Percentiles rank a stretch among this genome's conserved stretches.
phyloP scores from a whole-genome alignment of 2,888 invertebrate species.

The Agrilus mali region DNA sequence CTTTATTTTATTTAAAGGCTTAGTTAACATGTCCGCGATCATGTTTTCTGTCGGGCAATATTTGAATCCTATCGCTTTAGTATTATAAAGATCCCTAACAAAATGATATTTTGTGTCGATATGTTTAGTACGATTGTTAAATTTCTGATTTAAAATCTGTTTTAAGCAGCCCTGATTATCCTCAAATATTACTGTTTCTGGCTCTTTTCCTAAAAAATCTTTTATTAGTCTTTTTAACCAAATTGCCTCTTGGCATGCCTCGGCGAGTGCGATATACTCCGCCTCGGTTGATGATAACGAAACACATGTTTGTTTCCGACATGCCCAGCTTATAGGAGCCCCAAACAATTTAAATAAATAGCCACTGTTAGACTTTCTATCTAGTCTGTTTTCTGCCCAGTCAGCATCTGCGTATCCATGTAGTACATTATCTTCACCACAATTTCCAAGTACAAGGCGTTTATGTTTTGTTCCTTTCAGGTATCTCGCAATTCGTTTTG shows the following conservation, averaged over 20 bases:
- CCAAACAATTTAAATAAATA: slow-evolving; percentile 15
- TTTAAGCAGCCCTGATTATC: slow-evolving; percentile 13
- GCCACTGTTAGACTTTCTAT: slow-evolving; percentile 23
- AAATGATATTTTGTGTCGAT: no score
- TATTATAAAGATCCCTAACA: no score
- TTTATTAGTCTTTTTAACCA: slow-evolving; percentile 9
- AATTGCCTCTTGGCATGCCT: slow-evolving; percentile 11
- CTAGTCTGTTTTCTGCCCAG: slow-evolving; percentile 20
- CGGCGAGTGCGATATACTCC: slow-evolving; percentile 16
- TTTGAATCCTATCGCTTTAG: no score
- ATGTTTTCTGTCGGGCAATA: no score
- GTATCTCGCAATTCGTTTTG: no score
- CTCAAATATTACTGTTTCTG: slow-evolving; percentile 7
- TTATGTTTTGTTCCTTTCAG: no score
- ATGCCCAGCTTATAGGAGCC: slow-evolving; percentile 18
- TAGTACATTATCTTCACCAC: slow-evolving; percentile 12
- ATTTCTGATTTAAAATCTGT: no score
- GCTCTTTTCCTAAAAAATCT: slow-evolving; percentile 1
- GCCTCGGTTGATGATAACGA: slow-evolving; percentile 17
- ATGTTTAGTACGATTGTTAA: no score
- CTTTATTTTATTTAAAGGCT: no score
- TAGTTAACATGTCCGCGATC: no score
- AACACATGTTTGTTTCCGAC: slow-evolving; percentile 18
- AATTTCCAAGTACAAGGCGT: no score
- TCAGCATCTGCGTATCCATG: slow-evolving; percentile 24